A percentile compares a stretch with the other conserved stretches of the same genome.
phyloP scores from a whole-genome alignment of 2,797 vertebrate genomes.

The Pitangus sulphuratus region DNA sequence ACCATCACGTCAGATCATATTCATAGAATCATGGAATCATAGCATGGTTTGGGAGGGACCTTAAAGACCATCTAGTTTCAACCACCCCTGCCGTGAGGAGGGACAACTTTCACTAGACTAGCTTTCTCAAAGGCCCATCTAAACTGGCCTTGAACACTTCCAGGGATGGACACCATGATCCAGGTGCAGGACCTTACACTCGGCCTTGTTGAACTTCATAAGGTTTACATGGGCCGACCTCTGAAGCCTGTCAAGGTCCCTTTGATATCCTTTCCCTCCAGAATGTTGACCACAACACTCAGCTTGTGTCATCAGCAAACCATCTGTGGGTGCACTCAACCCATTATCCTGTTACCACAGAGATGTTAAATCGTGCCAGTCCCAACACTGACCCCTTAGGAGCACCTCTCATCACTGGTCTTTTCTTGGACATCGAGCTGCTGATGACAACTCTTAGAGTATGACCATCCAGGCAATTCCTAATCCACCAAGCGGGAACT shows the following conservation, averaged over 20 bases:
- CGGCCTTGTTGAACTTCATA: neutral
- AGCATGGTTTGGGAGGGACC: neutral
- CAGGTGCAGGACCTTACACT: neutral
- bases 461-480: neutral
- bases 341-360: neutral
- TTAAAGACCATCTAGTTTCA: neutral
- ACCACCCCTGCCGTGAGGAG: neutral
- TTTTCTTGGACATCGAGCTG: neutral
- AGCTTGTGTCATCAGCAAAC: neutral
- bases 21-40: neutral
- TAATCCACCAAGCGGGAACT: rapidly evolving
- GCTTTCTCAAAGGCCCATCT: neutral
- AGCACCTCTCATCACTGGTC: neutral
- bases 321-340: neutral
- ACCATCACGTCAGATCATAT: neutral
- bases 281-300: rapidly evolving
- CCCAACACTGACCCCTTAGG: neutral
- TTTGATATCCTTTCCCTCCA: neutral
- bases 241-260: neutral
- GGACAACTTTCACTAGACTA: neutral
- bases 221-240: neutral
- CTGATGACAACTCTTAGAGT: neutral
- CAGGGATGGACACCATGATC: neutral
- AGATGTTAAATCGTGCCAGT: neutral
- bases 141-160: neutral